Base-by-base conservation (phyloP, 1,140 invertebrate species). In the Drosophila obscura region DNA sequence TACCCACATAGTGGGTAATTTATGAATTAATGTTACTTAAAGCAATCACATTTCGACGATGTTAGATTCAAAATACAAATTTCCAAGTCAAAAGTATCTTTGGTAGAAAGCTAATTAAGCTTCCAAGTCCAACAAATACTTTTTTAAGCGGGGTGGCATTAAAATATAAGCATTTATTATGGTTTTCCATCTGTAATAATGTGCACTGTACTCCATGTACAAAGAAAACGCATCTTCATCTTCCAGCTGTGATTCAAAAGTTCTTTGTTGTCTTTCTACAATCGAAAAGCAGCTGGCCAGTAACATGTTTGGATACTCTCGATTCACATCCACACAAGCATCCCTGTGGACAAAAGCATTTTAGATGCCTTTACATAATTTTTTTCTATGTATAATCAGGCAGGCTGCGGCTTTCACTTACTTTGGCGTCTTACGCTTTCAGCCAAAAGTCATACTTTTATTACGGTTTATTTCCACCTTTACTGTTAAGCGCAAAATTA, bases 181-280 rank as follows among this genome's bases (percentile, higher is more conserved):
- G 24, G 48, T 62, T 15, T 63, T 77, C 78, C 78, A 80, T 41
- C 67, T 73, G 43, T 63, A 39, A 50, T 77, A 60, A 9, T 59
- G 46, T 16, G 78, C 59, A 39, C 31, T 55, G 13, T 66, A 57
- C 50, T 77, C 58, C 19, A 58, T 44, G 43, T 51, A 60, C n/a
- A 50, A 53, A 13, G 56, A 28, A 1, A 48, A 62, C 2, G 35
- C 39, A 5, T 77, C 78, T 16, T 41, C 31, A 26, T 81, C 55
- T 4, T 72, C 77, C 7, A 62, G 49, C 13, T 39, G 16, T 15
- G 31, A 5, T 28, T 53, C 41, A 0, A 46, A 16, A 35, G 77
- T 43, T 1, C 39, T 5, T 49, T 52, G 5, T 22, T 77, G 53
- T 39, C 39, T 77, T 6, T 35, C 63, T 15, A 81, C 50, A 15